Conservation (phyloP, 2,797 vertebrate species). For the Pipistrellus pipistrellus region DNA sequence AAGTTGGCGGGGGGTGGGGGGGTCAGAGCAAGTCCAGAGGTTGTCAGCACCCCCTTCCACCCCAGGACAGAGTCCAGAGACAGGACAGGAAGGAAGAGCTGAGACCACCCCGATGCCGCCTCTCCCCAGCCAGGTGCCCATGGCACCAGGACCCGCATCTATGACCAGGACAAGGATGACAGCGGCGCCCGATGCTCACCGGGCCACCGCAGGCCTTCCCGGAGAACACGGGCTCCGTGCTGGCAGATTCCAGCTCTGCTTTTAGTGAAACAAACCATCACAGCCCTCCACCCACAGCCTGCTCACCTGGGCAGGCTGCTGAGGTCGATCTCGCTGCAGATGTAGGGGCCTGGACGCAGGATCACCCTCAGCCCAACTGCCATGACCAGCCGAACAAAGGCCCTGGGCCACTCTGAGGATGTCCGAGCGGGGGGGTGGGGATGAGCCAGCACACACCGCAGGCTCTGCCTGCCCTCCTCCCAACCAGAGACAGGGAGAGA, state of each 20-base stretch:
- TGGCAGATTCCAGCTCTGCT: background rate
- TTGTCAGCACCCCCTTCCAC: background rate
- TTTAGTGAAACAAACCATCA: background rate
- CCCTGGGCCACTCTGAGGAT: slow-evolving; percentile 85
- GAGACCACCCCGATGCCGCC: accelerated
- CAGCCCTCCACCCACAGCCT: too few species aligned
- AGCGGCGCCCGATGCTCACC: too few species aligned
- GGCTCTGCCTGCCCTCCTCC: background rate
- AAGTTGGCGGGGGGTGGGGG: too few species aligned
- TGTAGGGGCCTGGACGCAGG: slow-evolving; percentile 94
- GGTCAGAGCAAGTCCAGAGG: background rate
- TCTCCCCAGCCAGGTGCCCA: too few species aligned
- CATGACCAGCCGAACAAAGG: slow-evolving; percentile 92
- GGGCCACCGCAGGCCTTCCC: accelerated
- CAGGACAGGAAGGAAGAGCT: background rate
- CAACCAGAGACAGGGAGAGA: background rate
- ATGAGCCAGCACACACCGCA: accelerated
- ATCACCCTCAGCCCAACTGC: slow-evolving; percentile 96
- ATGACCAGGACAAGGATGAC: background rate
- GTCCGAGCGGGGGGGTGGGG: too few species aligned
- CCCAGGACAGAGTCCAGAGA: background rate
- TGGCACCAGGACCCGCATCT: background rate
- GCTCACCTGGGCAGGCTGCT: slow-evolving; percentile 95
- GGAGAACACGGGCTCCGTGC: accelerated
- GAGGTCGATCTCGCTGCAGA: slow-evolving; percentile 90